Conservation (phyloP, 2,113 vertebrate genomes). For the Spea bombifrons region DNA sequence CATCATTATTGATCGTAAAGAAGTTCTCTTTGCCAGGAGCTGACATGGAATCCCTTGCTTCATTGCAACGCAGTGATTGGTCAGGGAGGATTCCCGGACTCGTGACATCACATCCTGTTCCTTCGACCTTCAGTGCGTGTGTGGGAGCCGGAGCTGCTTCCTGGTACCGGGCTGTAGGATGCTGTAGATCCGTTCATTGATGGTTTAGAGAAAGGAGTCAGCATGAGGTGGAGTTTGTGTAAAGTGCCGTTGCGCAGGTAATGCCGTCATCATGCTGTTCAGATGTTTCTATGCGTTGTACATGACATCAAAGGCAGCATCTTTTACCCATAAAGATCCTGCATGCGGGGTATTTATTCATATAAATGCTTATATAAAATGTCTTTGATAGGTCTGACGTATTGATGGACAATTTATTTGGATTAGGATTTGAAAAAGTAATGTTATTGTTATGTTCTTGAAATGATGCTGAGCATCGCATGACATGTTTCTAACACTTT, state of each 20-base stretch:
- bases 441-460: no score
- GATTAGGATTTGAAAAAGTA: no score
- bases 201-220: neutral
- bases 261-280: neutral
- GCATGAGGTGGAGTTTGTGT: conserved; percentile 13
- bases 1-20: neutral
- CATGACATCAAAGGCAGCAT: no score
- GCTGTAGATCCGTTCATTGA: neutral
- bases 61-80: neutral
- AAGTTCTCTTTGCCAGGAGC: neutral
- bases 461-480: no score
- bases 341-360: no score
- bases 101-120: conserved; percentile 10
- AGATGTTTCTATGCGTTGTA: no score
- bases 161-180: neutral
- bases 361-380: no score
- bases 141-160: neutral
- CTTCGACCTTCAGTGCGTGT: conserved; percentile 39
- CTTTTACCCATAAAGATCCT: no score
- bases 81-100: rapidly evolving
- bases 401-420: no score
- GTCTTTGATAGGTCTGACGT: no score
- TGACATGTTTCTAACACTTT: no score
- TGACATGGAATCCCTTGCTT: conserved; percentile 3
- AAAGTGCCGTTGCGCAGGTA: neutral